These are phyloP conservation scores for Larimichthys polyactis DNA, from an alignment of 2,113 vertebrate genomes.

Conservation along the genomic window DNA sequence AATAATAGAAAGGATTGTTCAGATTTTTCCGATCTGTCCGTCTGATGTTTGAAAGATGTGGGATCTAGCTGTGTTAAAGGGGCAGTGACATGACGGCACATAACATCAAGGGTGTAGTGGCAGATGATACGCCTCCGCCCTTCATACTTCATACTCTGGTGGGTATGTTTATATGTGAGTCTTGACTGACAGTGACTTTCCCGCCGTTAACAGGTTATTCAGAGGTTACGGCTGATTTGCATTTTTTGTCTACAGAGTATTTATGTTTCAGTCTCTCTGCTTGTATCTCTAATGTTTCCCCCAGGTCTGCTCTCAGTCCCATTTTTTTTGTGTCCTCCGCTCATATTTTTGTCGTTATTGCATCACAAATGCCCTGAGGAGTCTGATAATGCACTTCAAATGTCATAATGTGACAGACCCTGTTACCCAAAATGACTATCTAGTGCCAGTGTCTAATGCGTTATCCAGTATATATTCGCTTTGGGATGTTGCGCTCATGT, in stretches of 20 bases:
- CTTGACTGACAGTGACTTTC: constrained; percentile 17
- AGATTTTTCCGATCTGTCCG: neutral
- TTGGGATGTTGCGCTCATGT: constrained; percentile 34
- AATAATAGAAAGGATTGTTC: constrained; percentile 30
- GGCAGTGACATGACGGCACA: neutral
- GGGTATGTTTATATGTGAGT: neutral
- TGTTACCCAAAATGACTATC: constrained; percentile 55
- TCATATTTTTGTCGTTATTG: constrained; percentile 39
- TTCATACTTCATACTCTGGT: neutral
- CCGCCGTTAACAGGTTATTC: constrained; percentile 44
- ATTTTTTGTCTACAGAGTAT: constrained; percentile 13
- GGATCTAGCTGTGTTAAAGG: neutral
- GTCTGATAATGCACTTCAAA: constrained; percentile 63
- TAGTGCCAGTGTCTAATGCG: constrained; percentile 36
- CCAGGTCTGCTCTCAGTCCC: neutral
- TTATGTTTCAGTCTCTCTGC: constrained; percentile 25
- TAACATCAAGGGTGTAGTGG: neutral
- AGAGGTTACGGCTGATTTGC: constrained; percentile 35
- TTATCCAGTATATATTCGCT: constrained; percentile 29
- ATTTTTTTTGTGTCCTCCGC: constrained; percentile 11
- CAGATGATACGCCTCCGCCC: neutral
- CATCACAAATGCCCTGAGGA: constrained; percentile 48
- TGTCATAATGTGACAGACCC: constrained; percentile 54
- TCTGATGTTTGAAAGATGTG: neutral
- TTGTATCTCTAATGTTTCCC: constrained; percentile 17